These are phyloP conservation scores for Aphis gossypii DNA, from an alignment of 1,140 invertebrate species.

Conservation along the genomic window DNA sequence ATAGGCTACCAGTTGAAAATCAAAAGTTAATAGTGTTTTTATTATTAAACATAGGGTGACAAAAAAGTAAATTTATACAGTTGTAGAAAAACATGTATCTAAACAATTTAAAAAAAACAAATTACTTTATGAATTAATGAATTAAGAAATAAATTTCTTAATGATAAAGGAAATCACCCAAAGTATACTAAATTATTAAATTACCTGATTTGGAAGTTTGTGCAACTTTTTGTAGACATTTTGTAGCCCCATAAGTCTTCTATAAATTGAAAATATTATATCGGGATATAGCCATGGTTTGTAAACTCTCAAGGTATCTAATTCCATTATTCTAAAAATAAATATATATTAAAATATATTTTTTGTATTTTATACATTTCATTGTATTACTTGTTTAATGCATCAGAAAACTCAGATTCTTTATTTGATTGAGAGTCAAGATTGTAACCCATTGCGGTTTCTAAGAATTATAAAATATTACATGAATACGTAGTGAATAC, in stretches of 20 bases:
- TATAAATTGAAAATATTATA: slow-evolving; percentile 59
- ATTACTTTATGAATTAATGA: too few relatives aligned
- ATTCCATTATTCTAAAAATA: slow-evolving; percentile 53
- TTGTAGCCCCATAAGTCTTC: slow-evolving; percentile 59
- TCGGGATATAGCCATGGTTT: slow-evolving; percentile 61
- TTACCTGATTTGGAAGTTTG: slow-evolving; percentile 60
- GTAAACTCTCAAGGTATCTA: slow-evolving; percentile 60
- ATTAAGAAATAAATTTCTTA: too few relatives aligned
- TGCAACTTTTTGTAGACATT: slow-evolving; percentile 60
- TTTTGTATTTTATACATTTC: not conserved
- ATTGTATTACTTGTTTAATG: slow-evolving; percentile 59
- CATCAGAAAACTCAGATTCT: slow-evolving; percentile 63
- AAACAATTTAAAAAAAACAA: too few relatives aligned
- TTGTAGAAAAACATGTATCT: too few relatives aligned
- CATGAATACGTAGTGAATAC: not conserved
- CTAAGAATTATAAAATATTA: slow-evolving; percentile 65
- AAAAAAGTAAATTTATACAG: too few relatives aligned
- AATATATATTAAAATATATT: not conserved
- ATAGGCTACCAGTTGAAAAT: too few relatives aligned
- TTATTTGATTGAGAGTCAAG: slow-evolving; percentile 76
- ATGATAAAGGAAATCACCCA: too few relatives aligned
- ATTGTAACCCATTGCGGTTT: slow-evolving; percentile 84
- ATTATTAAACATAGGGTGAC: too few relatives aligned
- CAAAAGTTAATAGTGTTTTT: too few relatives aligned
- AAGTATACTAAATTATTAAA: not conserved